A percentile compares a stretch with the other conserved stretches of the same genome.
Evolutionary conservation across 2,888 invertebrate genomes (phyloP).

Genomic region (Lottia gigantea): DNA sequence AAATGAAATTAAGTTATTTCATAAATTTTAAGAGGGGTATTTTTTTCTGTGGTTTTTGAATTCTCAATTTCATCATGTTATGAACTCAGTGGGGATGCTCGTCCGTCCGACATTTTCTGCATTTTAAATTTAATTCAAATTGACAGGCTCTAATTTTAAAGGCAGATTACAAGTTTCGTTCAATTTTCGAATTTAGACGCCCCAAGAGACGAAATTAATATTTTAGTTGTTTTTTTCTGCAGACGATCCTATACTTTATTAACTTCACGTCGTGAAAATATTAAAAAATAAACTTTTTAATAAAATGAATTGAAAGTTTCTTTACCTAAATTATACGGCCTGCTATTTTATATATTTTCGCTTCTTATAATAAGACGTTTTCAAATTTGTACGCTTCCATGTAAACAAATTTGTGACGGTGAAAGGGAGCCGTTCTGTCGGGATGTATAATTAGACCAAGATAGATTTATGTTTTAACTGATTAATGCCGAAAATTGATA

Average conservation of each 20-base stretch:
- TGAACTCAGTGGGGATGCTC: neutral
- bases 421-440: neutral
- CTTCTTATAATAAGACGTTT: neutral
- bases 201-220: neutral
- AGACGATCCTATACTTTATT: neutral
- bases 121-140: neutral
- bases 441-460: neutral
- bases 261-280: neutral
- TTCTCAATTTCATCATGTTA: too few species aligned
- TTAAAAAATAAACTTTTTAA: constrained; percentile 1
- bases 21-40: too few species aligned
- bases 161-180: constrained; percentile 4
- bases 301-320: too few species aligned
- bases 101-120: neutral
- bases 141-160: constrained; percentile 7
- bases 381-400: constrained; percentile 3
- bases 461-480: constrained; percentile 3
- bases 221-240: neutral
- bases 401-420: constrained; percentile 3
- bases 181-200: constrained; percentile 1
- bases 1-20: too few species aligned
- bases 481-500: neutral
- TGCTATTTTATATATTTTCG: neutral
- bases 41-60: too few species aligned
- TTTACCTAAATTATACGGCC: too few species aligned